A percentile compares a stretch with the other conserved stretches of the same genome.
phyloP scores from a whole-genome alignment of 1,140 invertebrate genomes.

The Polypedilum vanderplanki region DNA sequence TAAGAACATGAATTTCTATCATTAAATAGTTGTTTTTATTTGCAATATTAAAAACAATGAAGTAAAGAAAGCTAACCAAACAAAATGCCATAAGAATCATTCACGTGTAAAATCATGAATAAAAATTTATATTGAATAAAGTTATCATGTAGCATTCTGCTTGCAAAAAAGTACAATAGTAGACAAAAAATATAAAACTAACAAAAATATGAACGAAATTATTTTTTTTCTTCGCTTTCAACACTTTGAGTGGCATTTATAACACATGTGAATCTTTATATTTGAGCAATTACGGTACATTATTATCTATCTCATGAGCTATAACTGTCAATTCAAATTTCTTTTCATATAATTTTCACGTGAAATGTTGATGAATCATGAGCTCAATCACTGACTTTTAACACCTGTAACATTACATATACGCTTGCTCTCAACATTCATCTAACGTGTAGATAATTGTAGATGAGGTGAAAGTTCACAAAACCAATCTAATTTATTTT shows the following conservation, averaged over 20 bases:
- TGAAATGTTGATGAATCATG: too few species aligned
- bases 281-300: too few species aligned
- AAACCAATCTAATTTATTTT: background rate
- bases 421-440: background rate
- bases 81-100: background rate
- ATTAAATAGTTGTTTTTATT: background rate
- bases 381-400: too few species aligned
- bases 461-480: constrained; percentile 17
- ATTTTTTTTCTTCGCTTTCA: too few species aligned
- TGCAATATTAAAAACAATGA: background rate
- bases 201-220: too few species aligned
- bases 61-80: background rate
- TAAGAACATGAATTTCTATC: background rate
- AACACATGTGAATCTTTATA: too few species aligned
- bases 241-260: too few species aligned
- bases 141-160: background rate
- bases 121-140: background rate
- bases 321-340: too few species aligned
- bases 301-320: too few species aligned
- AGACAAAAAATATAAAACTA: too few species aligned
- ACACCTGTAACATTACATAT: too few species aligned
- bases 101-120: background rate
- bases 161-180: background rate
- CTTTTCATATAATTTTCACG: too few species aligned
- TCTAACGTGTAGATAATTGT: background rate